Base-by-base conservation (phyloP, 2,797 vertebrate genomes). In the Masticophis lateralis region DNA sequence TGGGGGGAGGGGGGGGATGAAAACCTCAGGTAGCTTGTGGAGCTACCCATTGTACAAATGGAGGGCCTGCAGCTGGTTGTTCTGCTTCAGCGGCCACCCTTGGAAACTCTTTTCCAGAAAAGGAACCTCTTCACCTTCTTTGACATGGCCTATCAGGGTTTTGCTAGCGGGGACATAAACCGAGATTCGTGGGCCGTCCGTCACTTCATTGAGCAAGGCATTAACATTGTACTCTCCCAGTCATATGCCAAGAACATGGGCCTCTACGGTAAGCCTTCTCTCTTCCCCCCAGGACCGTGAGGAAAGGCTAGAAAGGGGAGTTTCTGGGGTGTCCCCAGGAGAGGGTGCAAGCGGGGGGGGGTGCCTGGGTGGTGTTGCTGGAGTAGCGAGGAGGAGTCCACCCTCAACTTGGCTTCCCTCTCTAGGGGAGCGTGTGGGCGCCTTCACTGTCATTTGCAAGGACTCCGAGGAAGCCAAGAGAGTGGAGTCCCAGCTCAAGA, bases 191-290 rank as follows among this genome's bases (percentile, higher is more conserved):
- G 99, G 99, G 99, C 99, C 3, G 98, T 99, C 93, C 99, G 99
- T 37, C 90, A 99, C 97, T 99, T 99, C 98, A 98, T 99, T 0
- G 98, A 99, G 51, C 98, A 99, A 96, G 99, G 99, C 94, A 98
- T 99, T 96, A 98, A 99, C 89, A 94, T 99, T 13, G 91, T 99
- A 93, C 96, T 99, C 92, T 98, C 99, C 0, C 99, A 99, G 97
- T 99, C 99, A 28, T 99, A 99, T 0, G 99, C 99, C 14, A 99
- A 99, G 97, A 99, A 99, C 97, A 99, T 99, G 99, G 99, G 99
- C 43, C 98, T 99, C 22, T 99, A 99, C 0, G 99, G 99, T 99
- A 96, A 98, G 99, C 96, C 91, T 63, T 47, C 66, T 5, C 10
- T 22, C 1, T 22, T 47, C 10, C 37, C 18, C 7, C 74, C 74